These are phyloP conservation scores for Daphoenositta chrysoptera DNA, from an alignment of 2,113 vertebrate genomes.

Conservation along the genomic window DNA sequence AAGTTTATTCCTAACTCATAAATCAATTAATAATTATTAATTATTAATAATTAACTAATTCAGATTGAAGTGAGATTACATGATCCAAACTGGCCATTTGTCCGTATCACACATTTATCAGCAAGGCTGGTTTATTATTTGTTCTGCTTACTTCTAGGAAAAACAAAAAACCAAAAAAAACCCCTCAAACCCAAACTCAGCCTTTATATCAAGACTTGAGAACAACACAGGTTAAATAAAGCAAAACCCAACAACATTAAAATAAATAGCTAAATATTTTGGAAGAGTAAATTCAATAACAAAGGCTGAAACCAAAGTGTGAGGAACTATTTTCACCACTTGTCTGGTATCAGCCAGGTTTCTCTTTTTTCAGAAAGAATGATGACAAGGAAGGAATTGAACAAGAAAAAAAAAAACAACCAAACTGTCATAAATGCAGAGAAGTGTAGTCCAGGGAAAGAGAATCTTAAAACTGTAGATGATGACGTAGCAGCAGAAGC, in stretches of 20 bases:
- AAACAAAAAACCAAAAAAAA: neutral
- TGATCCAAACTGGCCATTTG: neutral
- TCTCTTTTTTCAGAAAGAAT: neutral
- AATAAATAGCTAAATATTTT: neutral
- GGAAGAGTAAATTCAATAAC: neutral
- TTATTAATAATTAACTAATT: neutral
- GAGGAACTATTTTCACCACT: neutral
- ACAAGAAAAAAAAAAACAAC: neutral
- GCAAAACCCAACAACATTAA: neutral
- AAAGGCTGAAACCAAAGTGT: neutral
- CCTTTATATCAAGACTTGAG: neutral
- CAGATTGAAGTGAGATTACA: neutral
- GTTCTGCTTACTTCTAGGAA: neutral
- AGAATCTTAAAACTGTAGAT: neutral
- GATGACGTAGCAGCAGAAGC: neutral
- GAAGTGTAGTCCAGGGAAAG: neutral
- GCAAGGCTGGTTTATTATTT: neutral
- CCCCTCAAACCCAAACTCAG: rapidly evolving
- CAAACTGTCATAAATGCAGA: neutral
- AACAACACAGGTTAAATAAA: neutral
- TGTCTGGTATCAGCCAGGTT: rapidly evolving
- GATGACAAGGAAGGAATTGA: neutral
- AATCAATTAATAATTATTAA: neutral
- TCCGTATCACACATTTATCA: neutral
- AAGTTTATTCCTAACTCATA: neutral